Conservation (phyloP, 2,113 vertebrate genomes). For the Malurus alboscapulatus region DNA sequence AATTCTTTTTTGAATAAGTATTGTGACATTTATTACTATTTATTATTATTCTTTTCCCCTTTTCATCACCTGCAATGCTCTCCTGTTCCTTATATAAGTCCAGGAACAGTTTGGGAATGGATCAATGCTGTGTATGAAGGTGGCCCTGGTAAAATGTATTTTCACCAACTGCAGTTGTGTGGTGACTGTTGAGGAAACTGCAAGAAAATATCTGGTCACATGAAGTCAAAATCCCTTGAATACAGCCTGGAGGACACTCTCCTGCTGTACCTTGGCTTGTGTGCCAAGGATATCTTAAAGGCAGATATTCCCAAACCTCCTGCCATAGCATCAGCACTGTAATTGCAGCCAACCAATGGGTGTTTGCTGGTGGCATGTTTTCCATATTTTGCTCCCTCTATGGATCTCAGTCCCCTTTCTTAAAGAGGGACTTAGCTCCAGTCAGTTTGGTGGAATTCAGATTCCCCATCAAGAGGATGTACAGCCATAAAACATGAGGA, state of each 20-base stretch:
- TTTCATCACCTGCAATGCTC: neutral
- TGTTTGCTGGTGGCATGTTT: neutral
- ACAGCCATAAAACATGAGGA: neutral
- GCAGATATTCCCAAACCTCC: neutral
- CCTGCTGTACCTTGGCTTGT: neutral
- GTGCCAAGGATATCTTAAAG: neutral
- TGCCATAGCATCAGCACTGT: fast-evolving
- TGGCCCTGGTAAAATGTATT: fast-evolving
- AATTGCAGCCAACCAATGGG: neutral
- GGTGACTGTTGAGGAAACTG: neutral
- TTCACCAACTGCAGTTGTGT: neutral
- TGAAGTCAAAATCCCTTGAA: neutral
- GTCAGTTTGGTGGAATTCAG: neutral
- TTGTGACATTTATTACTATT: neutral
- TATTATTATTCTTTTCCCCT: neutral
- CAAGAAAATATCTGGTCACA: neutral
- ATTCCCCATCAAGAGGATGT: neutral
- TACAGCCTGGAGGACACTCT: neutral
- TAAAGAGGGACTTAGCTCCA: neutral
- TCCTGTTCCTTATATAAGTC: neutral
- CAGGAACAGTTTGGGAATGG: neutral
- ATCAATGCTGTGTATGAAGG: neutral
- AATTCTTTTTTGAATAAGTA: neutral
- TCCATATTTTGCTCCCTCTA: neutral
- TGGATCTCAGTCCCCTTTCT: neutral